Base-by-base conservation (phyloP, 2,113 vertebrate genomes). In the Bettongia penicillata region DNA sequence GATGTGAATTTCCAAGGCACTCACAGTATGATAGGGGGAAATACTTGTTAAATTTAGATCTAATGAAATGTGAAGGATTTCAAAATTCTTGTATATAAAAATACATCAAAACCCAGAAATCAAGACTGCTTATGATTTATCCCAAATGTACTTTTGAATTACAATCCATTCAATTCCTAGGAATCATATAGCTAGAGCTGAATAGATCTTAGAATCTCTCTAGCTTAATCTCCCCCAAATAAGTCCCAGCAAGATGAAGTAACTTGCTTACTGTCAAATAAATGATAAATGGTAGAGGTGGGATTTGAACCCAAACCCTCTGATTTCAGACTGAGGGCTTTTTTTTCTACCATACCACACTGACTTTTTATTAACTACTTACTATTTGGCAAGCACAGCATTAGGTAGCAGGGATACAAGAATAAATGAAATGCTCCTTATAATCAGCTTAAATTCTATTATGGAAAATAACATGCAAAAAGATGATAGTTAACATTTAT, bases 1-100 rank as follows among this genome's bases (percentile, higher is more conserved):
- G 61, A 96, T 37, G 9, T 93, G 51, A 97, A 49, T 96, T 93
- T 43, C 55, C 89, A 92, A 6, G 89, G 28, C 92, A 51, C 48
- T 90, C 3, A 61, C 57, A 94, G 19, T 96, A 31, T 77, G 93
- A 93, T 1, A 5, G 4, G 23, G 91, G 31, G 1, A 12, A 51
- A 26, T 91, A 16, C 0, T 77, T n/a, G 37, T 51, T 91, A 84
- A 55, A 91, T 91, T 28, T 84, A 25, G 37, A 31, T 93, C 49
- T 24, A 47, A 26, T 31, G 9, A 95, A 90, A 48, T n/a, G 3
- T 10, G 16, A 94, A 6, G 5, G 24, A 26, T 11, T 94, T 37
- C 37, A 49, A 95, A 94, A 9, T 91, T 84, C 57, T 94, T 8
- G 55, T 68, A 93, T 51, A 3, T 0, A 26, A n/a, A 94, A 92